Conservation (phyloP, 2,888 invertebrate genomes). For the Tolmerus cingulatus region DNA sequence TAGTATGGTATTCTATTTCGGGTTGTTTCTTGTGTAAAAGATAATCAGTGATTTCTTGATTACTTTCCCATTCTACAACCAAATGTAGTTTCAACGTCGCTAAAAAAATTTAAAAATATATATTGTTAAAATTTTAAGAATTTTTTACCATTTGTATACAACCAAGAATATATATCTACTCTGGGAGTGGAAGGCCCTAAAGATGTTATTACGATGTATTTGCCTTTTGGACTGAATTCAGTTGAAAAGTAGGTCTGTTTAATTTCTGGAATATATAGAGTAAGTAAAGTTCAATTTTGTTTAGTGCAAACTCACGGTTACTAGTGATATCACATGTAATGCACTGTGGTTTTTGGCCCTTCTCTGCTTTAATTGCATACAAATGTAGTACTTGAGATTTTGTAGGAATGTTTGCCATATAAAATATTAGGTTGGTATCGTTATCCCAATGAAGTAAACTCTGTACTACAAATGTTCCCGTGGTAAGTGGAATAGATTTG, state of each 20-base stretch:
- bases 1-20: slow-evolving; percentile 67
- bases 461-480: slow-evolving; percentile 74
- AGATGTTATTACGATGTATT: slow-evolving; percentile 78
- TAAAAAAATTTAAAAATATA: background rate
- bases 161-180: slow-evolving; percentile 68
- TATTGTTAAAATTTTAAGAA: background rate
- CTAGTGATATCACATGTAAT: slow-evolving; percentile 74
- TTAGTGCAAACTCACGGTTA: slow-evolving; percentile 23
- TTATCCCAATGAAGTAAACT: slow-evolving; percentile 79
- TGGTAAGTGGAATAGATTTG: slow-evolving; percentile 66
- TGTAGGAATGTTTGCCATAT: slow-evolving; percentile 77
- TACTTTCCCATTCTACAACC: slow-evolving; percentile 72
- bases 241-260: slow-evolving; percentile 65
- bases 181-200: slow-evolving; percentile 86
- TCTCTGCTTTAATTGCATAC: slow-evolving; percentile 73
- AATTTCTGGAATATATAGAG: slow-evolving; percentile 49
- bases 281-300: background rate
- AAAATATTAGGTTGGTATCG: slow-evolving; percentile 75
- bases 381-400: slow-evolving; percentile 84
- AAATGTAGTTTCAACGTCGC: background rate
- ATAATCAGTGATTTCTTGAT: slow-evolving; percentile 66
- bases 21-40: slow-evolving; percentile 68
- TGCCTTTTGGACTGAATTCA: slow-evolving; percentile 72
- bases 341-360: slow-evolving; percentile 68
- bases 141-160: slow-evolving; percentile 53